Evolutionary conservation across 2,113 vertebrate species (phyloP), one percentile per base, ranked within the genome.

Genomic region (Rhizomys pruinosus): DNA sequence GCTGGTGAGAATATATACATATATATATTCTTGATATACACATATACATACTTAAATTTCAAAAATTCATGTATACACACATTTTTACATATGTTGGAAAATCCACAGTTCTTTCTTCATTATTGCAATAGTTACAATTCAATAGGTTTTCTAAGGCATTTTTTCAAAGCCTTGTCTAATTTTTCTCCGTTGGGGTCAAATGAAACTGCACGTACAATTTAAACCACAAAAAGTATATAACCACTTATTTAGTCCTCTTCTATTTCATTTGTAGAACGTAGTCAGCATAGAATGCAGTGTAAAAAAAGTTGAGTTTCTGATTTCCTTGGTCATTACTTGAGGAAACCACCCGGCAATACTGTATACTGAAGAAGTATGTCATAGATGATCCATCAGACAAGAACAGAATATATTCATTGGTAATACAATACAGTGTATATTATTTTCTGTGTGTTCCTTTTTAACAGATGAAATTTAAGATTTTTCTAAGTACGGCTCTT

Each of bases 171-270:
- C 2, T 93, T 59, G 95, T 87, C 59, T 16, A 57, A 20, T 89
- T 95, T 85, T 91, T 5, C 32, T 15, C 55, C 72, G 29, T 77
- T 91, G 92, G 44, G 29, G 42, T 57, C 19, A 91, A 95, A 74
- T 91, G 92, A 87, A 87, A 47, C 5, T 39, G 47, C 11, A 78
- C 71, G 15, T 64, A 79, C 59, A 79, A 90, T 72, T 78, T n/a
- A 72, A 91, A 32, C 72, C 39, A 77, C 7, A 39, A 84, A 89
- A 86, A 87, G 9, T 52, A 68, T 29, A 34, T n/a, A 77, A 16
- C 11, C 47, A 42, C 15, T 9, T 5, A 71, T 17, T 39, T 71
- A 59, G 25, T 34, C 23, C 11, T 79, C 0, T 74, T 82, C 16
- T 78, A 78, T 90, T 52, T 47, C 23, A 82, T 32, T 29, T 64